phyloP scores from a whole-genome alignment of 2,888 invertebrate genomes.

The Athetis lepigone region DNA sequence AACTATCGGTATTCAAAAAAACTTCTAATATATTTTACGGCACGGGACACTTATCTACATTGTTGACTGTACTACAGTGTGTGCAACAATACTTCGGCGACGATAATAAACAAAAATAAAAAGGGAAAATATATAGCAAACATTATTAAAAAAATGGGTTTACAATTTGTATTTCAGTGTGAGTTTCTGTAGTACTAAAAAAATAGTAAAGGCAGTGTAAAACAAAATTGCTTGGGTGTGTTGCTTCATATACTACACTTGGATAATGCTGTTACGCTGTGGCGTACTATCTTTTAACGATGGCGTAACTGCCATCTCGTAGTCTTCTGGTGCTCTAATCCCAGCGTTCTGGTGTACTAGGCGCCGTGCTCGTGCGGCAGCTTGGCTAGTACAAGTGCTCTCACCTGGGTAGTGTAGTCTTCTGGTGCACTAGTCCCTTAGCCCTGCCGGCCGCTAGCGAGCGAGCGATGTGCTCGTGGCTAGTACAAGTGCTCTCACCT shows the following conservation, averaged over 20 bases:
- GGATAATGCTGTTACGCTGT: conserved; percentile 24
- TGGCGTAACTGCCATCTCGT: too few species aligned
- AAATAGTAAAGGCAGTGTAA: neutral
- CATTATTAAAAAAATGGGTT: conserved; percentile 4
- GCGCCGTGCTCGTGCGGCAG: conserved; percentile 5
- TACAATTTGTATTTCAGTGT: neutral
- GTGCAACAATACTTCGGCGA: neutral
- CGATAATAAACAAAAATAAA: too few species aligned
- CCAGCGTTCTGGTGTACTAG: too few species aligned
- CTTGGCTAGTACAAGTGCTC: neutral
- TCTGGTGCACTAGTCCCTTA: conserved; percentile 5
- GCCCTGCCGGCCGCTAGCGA: too few species aligned
- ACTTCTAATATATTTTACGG: too few species aligned
- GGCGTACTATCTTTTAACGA: conserved; percentile 59
- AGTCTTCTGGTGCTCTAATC: conserved; percentile 2
- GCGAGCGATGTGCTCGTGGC: conserved; percentile 94
- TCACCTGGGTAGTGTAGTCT: conserved; percentile 7
- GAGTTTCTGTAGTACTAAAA: neutral
- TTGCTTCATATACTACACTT: conserved; percentile 17
- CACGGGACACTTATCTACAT: too few species aligned
- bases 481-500: conserved; percentile 9
- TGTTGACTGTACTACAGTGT: too few species aligned
- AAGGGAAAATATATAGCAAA: neutral
- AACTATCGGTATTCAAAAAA: too few species aligned
- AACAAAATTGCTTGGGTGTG: neutral